Percentiles rank a stretch among this genome's conserved stretches.
Conservation (phyloP, 2,888 invertebrate genomes). For the Drosophila seclusa region DNA sequence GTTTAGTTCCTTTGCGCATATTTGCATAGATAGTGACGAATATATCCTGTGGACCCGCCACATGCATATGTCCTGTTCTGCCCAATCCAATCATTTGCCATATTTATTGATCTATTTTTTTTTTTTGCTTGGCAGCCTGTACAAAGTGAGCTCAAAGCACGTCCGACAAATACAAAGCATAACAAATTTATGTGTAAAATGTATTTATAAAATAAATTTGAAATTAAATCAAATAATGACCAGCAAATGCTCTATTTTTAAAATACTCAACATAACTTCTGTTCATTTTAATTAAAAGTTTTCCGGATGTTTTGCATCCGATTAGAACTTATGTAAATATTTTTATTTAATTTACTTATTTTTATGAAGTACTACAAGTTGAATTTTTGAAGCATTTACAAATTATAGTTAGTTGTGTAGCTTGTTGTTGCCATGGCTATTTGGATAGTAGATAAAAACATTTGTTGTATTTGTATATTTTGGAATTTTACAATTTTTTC, state of each 20-base stretch:
- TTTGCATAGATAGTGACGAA: neutral
- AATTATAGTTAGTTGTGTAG: neutral
- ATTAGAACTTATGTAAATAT: neutral
- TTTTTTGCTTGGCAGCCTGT: neutral
- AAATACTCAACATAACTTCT: neutral
- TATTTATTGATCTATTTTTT: neutral
- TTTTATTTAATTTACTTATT: neutral
- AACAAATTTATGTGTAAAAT: neutral
- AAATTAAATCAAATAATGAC: neutral
- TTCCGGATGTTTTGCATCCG: neutral
- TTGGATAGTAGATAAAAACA: neutral
- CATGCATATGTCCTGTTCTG: neutral
- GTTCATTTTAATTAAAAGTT: neutral
- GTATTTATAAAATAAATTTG: neutral
- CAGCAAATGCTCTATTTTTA: constrained; percentile 2
- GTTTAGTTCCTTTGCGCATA: neutral
- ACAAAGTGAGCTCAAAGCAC: neutral
- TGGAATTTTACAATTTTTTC: neutral
- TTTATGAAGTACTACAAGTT: neutral
- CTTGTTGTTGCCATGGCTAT: neutral
- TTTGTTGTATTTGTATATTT: neutral
- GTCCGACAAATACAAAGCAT: neutral
- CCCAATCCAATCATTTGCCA: neutral
- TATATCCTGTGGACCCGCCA: neutral
- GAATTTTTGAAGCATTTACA: neutral